phyloP scores from a whole-genome alignment of 1,140 invertebrate species.

The Apis dorsata region DNA sequence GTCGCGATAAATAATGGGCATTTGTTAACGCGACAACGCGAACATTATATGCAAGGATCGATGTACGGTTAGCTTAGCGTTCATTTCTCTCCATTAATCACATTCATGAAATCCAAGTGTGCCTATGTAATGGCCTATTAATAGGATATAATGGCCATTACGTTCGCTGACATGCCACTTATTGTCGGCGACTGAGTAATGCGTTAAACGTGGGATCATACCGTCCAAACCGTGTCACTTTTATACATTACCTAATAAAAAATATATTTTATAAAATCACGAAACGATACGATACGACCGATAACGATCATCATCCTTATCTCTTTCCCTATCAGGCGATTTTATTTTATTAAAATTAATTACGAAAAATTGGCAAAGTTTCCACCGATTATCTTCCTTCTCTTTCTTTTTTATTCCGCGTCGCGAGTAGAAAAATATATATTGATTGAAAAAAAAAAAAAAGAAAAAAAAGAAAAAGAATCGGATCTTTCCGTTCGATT shows the following conservation, averaged over 20 bases:
- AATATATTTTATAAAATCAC: not conserved
- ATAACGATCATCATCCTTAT: too few species aligned
- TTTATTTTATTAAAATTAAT: too few species aligned
- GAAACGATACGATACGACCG: not conserved
- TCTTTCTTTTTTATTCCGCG: too few species aligned
- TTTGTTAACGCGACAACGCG: slow-evolving; percentile 33
- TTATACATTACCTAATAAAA: not conserved
- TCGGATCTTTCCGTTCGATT: too few species aligned
- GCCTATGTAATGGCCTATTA: slow-evolving; percentile 41
- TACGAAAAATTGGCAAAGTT: too few species aligned
- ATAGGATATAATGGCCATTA: slow-evolving; percentile 39
- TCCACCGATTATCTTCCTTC: too few species aligned
- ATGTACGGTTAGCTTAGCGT: slow-evolving; percentile 38
- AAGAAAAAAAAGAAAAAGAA: too few species aligned
- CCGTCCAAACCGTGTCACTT: not conserved
- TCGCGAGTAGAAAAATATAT: too few species aligned
- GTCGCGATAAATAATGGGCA: slow-evolving; percentile 10
- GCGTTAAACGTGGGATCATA: slow-evolving; percentile 5
- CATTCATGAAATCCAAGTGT: slow-evolving; percentile 43
- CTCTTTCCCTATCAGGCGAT: too few species aligned
- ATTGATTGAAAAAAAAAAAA: too few species aligned
- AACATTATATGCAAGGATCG: slow-evolving; percentile 31
- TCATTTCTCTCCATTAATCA: slow-evolving; percentile 50
- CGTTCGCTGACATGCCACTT: slow-evolving; percentile 31
- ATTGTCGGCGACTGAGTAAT: slow-evolving; percentile 31